These are phyloP conservation scores for Melieria crassipennis DNA, from an alignment of 2,888 invertebrate genomes.

Conservation along the genomic window DNA sequence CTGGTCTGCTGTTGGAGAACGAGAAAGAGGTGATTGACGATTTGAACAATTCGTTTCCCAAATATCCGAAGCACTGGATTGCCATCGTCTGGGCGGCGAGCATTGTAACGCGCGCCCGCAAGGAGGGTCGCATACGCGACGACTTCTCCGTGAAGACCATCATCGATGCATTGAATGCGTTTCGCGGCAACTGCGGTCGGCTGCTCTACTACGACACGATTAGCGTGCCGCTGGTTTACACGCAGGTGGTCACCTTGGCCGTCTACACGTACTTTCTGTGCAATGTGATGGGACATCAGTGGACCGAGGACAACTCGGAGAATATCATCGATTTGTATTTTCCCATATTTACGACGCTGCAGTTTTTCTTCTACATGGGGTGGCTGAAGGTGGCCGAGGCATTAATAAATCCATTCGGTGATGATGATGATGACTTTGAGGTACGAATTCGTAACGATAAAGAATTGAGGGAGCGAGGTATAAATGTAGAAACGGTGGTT, in stretches of 20 bases:
- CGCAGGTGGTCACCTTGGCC: constrained; percentile 85
- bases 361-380: constrained; percentile 88
- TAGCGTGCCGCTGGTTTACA: constrained; percentile 79
- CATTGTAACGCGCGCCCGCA: constrained; percentile 85
- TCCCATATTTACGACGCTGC: constrained; percentile 85
- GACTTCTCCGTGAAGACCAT: constrained; percentile 93
- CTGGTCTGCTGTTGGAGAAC: constrained; percentile 81
- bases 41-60: constrained; percentile 73
- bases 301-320: constrained; percentile 67
- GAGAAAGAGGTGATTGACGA: constrained; percentile 80
- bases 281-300: constrained; percentile 86
- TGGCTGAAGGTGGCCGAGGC: constrained; percentile 92
- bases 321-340: constrained; percentile 79
- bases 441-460: constrained; percentile 52
- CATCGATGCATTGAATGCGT: constrained; percentile 84
- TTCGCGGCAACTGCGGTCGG: constrained; percentile 78
- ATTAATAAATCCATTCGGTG: constrained; percentile 89
- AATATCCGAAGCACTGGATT: constrained; percentile 87
- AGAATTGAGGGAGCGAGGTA: background rate
- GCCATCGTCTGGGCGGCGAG: constrained; percentile 91
- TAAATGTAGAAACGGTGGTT: background rate
- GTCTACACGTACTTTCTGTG: constrained; percentile 92
- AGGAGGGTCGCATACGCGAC: constrained; percentile 86
- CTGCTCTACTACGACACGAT: constrained; percentile 81
- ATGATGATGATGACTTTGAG: constrained; percentile 91